phyloP scores from a whole-genome alignment of 2,888 invertebrate species.

The Girardia tigrina region DNA sequence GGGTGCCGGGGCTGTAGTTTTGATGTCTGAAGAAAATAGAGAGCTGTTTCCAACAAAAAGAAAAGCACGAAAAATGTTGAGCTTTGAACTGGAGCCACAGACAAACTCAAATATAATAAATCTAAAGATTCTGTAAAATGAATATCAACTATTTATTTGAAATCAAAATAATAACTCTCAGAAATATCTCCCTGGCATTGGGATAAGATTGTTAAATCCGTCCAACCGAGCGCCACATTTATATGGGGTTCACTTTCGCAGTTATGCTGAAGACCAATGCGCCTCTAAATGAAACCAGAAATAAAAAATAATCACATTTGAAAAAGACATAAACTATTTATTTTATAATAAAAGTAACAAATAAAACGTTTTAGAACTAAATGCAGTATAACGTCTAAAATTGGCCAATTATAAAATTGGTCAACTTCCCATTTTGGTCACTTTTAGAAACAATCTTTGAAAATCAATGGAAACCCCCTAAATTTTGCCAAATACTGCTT shows the following conservation, averaged over 20 bases:
- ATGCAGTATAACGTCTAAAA: too few relatives aligned
- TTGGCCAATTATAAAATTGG: too few relatives aligned
- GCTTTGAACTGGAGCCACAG: conserved; percentile 45
- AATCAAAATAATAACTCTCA: conserved; percentile 42
- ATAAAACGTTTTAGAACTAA: too few relatives aligned
- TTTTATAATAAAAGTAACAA: too few relatives aligned
- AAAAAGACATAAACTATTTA: too few relatives aligned
- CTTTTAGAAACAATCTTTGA: too few relatives aligned
- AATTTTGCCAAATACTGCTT: too few relatives aligned
- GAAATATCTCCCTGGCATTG: conserved; percentile 49
- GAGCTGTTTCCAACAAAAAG: conserved; percentile 48
- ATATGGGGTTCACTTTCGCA: conserved; percentile 43
- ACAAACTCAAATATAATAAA: conserved; percentile 45
- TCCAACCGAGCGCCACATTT: conserved; percentile 49
- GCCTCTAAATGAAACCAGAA: too few relatives aligned
- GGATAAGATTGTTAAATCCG: conserved; percentile 47
- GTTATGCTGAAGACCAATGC: conserved; percentile 43
- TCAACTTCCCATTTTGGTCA: too few relatives aligned
- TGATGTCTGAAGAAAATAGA: conserved; percentile 48
- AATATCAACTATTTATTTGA: neutral
- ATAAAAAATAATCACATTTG: too few relatives aligned
- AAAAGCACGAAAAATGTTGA: conserved; percentile 48
- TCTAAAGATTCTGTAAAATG: conserved; percentile 45
- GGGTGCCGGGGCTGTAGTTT: neutral
- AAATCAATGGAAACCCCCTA: too few relatives aligned